phyloP scores from a whole-genome alignment of 2,113 vertebrate species.

The Barbus barbus region DNA sequence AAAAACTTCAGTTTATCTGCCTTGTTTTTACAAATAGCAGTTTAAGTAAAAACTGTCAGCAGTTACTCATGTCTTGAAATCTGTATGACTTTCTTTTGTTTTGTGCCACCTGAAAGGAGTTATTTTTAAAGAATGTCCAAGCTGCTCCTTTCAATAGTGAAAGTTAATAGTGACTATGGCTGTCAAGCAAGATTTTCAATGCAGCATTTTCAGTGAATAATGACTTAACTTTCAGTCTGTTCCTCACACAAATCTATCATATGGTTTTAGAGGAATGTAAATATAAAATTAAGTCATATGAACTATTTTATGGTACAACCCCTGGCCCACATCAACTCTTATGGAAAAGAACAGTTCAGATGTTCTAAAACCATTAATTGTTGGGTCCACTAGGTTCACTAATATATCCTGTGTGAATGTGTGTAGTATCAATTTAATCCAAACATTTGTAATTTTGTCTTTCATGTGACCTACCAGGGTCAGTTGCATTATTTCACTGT shows the following conservation, averaged over 20 bases:
- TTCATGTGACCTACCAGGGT: neutral
- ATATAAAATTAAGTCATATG: neutral
- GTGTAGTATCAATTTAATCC: neutral
- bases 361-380: no score
- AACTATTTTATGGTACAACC: neutral
- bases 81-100: neutral
- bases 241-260: neutral
- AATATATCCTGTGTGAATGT: neutral
- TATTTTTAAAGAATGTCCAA: neutral
- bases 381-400: no score
- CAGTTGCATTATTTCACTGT: no score
- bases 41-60: neutral
- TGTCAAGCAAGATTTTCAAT: neutral
- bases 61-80: neutral
- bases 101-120: neutral
- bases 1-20: neutral
- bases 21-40: neutral
- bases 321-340: neutral
- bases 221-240: neutral
- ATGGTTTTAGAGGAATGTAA: neutral
- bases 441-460: neutral
- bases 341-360: neutral
- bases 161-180: neutral
- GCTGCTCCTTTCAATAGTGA: neutral
- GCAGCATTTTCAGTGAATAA: neutral